Percentiles rank a stretch among this genome's conserved stretches.
Conservation (phyloP, 2,797 vertebrate genomes). For the Linurgus olivaceus region DNA sequence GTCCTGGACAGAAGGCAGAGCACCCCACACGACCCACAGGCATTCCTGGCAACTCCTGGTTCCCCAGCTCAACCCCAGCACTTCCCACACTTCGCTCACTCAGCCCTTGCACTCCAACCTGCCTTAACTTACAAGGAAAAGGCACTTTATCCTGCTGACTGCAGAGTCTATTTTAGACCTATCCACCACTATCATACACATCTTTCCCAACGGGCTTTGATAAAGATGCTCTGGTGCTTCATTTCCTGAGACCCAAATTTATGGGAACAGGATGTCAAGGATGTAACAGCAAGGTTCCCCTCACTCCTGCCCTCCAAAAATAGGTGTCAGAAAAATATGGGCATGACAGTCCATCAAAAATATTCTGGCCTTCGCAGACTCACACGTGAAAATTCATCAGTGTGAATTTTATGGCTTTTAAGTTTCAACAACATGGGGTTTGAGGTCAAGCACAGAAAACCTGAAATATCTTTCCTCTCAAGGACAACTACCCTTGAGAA, state of each 20-base stretch:
- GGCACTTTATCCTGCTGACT: background rate
- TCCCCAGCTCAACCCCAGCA: background rate
- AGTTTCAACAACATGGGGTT: background rate
- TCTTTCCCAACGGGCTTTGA: background rate
- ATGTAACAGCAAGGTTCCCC: background rate
- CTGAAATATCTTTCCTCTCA: background rate
- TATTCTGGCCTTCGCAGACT: background rate
- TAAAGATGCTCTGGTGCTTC: background rate
- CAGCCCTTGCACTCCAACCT: background rate
- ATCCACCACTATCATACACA: fast-evolving
- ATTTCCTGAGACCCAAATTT: background rate
- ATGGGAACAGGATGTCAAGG: background rate
- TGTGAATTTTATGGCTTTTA: background rate
- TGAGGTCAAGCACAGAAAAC: background rate
- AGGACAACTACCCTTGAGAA: constrained; percentile 30
- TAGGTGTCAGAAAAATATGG: background rate
- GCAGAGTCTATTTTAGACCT: background rate
- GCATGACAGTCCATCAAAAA: background rate
- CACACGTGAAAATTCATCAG: background rate
- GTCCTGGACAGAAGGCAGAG: background rate
- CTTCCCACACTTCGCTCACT: background rate
- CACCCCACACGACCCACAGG: fast-evolving
- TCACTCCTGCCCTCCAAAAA: background rate
- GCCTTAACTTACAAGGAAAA: background rate
- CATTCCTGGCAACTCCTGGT: fast-evolving